Percentiles rank a stretch among this genome's conserved stretches.
Evolutionary conservation across 2,888 invertebrate species (phyloP).

Genomic region (Hydraecia micacea): DNA sequence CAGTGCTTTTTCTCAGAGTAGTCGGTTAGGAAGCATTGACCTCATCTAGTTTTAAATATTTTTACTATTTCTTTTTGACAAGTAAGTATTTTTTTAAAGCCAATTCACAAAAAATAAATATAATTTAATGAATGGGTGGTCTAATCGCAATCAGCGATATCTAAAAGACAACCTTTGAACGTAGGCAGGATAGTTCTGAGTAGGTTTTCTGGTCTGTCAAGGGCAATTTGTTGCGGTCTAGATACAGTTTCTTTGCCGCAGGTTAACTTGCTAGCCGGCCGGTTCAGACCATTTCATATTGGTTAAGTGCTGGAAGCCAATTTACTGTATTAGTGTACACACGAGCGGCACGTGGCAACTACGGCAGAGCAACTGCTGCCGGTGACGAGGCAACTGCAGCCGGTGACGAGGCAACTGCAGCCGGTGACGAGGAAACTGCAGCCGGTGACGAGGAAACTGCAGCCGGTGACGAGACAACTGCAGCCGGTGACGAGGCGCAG

Average conservation of each 20-base stretch:
- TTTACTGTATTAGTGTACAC: no score
- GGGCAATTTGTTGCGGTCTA: not conserved
- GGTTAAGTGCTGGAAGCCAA: not conserved
- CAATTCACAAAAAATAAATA: not conserved
- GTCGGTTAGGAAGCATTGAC: not conserved
- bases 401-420: no score
- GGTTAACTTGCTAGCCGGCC: not conserved
- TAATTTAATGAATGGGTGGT: not conserved
- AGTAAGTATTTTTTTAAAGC: not conserved
- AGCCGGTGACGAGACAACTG: no score
- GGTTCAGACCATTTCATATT: not conserved
- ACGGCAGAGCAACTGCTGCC: no score
- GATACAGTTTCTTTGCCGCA: not conserved
- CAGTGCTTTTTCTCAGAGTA: not conserved
- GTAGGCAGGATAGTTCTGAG: not conserved
- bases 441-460: no score
- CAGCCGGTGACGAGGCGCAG: no score
- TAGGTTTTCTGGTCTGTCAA: not conserved
- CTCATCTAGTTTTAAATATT: not conserved
- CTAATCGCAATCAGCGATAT: not conserved
- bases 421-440: no score
- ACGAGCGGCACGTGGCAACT: no score
- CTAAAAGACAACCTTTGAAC: not conserved
- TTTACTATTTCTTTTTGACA: not conserved
- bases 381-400: no score